phyloP scores from a whole-genome alignment of 2,113 vertebrate genomes.

The Callospermophilus lateralis region DNA sequence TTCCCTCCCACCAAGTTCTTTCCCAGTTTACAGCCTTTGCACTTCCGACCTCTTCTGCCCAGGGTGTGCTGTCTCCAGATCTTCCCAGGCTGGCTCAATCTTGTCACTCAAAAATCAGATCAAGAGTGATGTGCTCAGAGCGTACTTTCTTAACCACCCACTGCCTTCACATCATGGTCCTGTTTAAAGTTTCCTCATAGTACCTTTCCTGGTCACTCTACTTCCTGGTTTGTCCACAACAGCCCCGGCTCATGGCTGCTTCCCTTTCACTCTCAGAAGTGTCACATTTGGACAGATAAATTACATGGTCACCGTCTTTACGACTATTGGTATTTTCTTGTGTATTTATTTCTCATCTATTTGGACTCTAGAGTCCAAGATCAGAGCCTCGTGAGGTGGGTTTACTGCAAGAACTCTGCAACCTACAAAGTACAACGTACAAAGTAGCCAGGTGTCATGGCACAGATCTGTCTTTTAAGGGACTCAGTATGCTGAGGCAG shows the following conservation, averaged over 20 bases:
- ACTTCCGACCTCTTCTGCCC: neutral
- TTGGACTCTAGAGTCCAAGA: neutral
- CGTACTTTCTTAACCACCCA: neutral
- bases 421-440: neutral
- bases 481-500: no score
- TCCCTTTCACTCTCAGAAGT: neutral
- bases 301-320: neutral
- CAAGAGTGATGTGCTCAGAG: neutral
- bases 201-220: neutral
- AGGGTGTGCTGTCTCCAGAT: neutral
- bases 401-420: neutral
- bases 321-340: slow-evolving; percentile 1
- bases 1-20: neutral
- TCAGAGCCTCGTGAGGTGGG: neutral
- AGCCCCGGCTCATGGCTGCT: neutral
- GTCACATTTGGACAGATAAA: neutral
- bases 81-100: neutral
- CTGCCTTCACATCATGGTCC: neutral
- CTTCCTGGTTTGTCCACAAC: neutral
- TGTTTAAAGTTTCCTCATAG: slow-evolving; percentile 3
- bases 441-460: no score
- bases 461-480: no score
- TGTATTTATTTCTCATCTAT: neutral
- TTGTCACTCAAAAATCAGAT: neutral
- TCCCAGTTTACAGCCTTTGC: neutral